Base-by-base conservation (phyloP, 2,888 invertebrate species). In the Heliconius erato region DNA sequence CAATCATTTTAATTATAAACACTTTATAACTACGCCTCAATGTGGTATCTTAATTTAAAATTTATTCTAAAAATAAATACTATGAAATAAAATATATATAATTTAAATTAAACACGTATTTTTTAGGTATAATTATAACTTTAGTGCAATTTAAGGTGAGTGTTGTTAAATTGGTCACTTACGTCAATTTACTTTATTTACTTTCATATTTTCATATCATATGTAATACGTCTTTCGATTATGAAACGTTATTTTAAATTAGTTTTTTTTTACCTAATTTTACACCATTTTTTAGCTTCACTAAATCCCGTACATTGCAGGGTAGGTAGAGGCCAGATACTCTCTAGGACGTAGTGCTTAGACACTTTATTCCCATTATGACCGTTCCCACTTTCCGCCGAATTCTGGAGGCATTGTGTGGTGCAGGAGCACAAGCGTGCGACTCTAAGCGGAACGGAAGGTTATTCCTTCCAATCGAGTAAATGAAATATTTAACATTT, bases 101-200 rank as follows among this genome's bases (percentile, higher is more conserved):
- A 59, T 23, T 74, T 59, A 35, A 23, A 74, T 74, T 32, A 40
- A n/a, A n/a, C n/a, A 44, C 16, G 40, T 44, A 71, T 23, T 12
- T 71, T 44, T 71, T 11, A n/a, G 23, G 3, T 44, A 71, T 71
- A 71, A 71, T 44, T 71, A 71, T 44, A 69, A 23, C 32, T 69
- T 19, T 32, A 69, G 19, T 23, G 23, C 35, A 69, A 69, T 67
- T 67, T 67, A 67, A 35, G 14, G n/a, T n/a, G 40, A n/a, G 6
- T 44, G 11, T 44, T n/a, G 44, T 71, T 71, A 71, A 71, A 71
- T 40, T 71, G n/a, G 44, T 71, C 12, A 44, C n/a, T 71, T 44
- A 44, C n/a, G 14, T 71, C 7, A 71, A 71, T 26, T 71, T 71
- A 28, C 7, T 67, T 67, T 67, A 23, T n/a, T n/a, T 69, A 69